phyloP scores from a whole-genome alignment of 2,797 vertebrate genomes.

The Pangasius mekongensis region DNA sequence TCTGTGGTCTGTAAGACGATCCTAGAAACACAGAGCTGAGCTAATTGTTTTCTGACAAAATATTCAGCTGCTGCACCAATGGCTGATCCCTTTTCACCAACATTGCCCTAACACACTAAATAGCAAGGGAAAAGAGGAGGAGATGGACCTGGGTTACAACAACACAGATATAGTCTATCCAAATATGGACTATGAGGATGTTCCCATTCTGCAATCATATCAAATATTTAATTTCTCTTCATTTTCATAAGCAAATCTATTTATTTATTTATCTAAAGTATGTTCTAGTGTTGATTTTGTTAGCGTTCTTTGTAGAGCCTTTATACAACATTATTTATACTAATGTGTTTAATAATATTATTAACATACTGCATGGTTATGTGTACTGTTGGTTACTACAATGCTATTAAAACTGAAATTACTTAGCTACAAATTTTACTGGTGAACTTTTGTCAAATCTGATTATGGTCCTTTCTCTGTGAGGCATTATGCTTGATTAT shows the following conservation, averaged over 20 bases:
- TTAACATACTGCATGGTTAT: not conserved
- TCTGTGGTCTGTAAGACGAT: constrained; percentile 18
- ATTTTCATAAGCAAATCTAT: too few species aligned
- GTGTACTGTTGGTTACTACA: not conserved
- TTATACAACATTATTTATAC: not conserved
- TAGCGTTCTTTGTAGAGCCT: not conserved
- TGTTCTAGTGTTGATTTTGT: not conserved
- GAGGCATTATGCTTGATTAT: not conserved
- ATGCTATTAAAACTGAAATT: not conserved
- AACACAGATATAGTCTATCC: constrained; percentile 39
- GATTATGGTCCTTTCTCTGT: not conserved
- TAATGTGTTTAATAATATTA: not conserved
- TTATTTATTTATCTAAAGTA: too few species aligned
- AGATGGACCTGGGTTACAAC: constrained; percentile 57
- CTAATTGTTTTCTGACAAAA: constrained; percentile 65
- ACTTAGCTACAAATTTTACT: not conserved
- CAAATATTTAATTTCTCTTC: constrained; percentile 19
- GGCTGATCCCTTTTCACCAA: constrained; percentile 51
- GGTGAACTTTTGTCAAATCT: not conserved
- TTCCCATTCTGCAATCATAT: constrained; percentile 35
- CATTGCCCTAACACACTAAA: constrained; percentile 54
- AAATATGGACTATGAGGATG: constrained; percentile 18
- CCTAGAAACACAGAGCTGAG: constrained; percentile 46
- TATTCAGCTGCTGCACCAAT: constrained; percentile 43
- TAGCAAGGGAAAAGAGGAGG: constrained; percentile 34